Percentiles rank a stretch among this genome's conserved stretches.
Conservation (phyloP, 2,797 vertebrate genomes). For the Salarias fasciatus region DNA sequence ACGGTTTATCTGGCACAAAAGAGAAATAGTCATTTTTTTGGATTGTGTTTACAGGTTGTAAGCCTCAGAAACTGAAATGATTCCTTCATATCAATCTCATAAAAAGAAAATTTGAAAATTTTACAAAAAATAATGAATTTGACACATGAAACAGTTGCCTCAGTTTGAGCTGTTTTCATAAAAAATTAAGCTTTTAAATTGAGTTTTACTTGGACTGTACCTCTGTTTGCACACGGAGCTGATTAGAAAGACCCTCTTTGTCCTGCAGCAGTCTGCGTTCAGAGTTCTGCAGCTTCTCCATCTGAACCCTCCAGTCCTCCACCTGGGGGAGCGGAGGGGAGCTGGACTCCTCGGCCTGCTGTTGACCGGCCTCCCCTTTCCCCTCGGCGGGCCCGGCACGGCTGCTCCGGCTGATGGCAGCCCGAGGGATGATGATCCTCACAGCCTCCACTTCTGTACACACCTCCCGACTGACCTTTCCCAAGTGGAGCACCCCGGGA, state of each 20-base stretch:
- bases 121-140: neutral
- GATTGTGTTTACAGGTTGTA: too few species aligned
- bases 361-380: slow-evolving; percentile 81
- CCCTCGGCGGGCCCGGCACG: slow-evolving; percentile 71
- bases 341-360: slow-evolving; percentile 75
- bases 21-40: neutral
- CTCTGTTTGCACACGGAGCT: slow-evolving; percentile 95
- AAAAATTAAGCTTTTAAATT: too few species aligned
- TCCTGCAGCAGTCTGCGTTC: slow-evolving; percentile 93
- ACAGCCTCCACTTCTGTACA: slow-evolving; percentile 93
- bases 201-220: slow-evolving; percentile 68
- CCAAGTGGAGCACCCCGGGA: slow-evolving; percentile 91
- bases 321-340: slow-evolving; percentile 75
- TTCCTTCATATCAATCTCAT: too few species aligned
- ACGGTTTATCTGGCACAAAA: slow-evolving; percentile 88
- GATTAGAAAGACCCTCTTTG: slow-evolving; percentile 95
- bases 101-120: too few species aligned
- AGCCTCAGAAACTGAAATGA: too few species aligned
- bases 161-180: too few species aligned
- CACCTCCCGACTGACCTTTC: slow-evolving; percentile 87
- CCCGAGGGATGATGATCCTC: slow-evolving; percentile 91
- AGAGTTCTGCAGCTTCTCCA: slow-evolving; percentile 93
- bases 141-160: neutral
- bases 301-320: slow-evolving; percentile 83
- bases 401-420: slow-evolving; percentile 85